Evolutionary conservation across 2,888 invertebrate genomes (phyloP), one percentile per base, ranked within the genome.

Genomic region (Cacoxenus indagator): DNA sequence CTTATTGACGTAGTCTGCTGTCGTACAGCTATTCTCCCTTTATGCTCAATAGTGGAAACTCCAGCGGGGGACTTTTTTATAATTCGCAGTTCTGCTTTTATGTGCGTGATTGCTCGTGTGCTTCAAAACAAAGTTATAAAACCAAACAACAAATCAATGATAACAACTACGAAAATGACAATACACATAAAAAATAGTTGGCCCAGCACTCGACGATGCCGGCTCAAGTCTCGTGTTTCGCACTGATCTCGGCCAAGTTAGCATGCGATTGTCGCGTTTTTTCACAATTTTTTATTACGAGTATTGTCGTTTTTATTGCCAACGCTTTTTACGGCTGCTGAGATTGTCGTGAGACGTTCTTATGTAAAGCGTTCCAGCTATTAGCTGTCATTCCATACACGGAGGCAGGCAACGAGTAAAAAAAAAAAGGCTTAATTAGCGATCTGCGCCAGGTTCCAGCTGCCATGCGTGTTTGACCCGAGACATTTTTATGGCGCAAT

Each of bases 101-200:
- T 54, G 4, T 43, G 3, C n/a, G 37, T 37, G 14, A 37, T 11
- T 14, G 14, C 31, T 57, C 31, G n/a, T 29, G 11, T 31, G 31
- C n/a, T 27, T 31, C 17, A 59, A 59, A 59, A 59, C 59, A 59
- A 59, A 27, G 29, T 57, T 57, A 57, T 57, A 57, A 57, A 59
- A 55, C 55, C 24, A 55, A 22, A 59, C 11, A 22, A 48, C 17
- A 48, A 48, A 48, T 48, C 9, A 48, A 51, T 4, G 22, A 51
- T 51, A 6, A 51, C 9, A 19, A 51, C 11, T 19, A 51, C 51
- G 22, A 51, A 1, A 51, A 51, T 19, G 8, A 22, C 9, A 51
- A 51, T 51, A 37, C 37, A 11, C 8, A 37, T 37, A 37, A 37
- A 37, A 37, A 37, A 37, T 4, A 37, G 17, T 19, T 51, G 51